Base-by-base conservation (phyloP, 1,140 invertebrate species). In the Mycetomoellerius zeteki region DNA sequence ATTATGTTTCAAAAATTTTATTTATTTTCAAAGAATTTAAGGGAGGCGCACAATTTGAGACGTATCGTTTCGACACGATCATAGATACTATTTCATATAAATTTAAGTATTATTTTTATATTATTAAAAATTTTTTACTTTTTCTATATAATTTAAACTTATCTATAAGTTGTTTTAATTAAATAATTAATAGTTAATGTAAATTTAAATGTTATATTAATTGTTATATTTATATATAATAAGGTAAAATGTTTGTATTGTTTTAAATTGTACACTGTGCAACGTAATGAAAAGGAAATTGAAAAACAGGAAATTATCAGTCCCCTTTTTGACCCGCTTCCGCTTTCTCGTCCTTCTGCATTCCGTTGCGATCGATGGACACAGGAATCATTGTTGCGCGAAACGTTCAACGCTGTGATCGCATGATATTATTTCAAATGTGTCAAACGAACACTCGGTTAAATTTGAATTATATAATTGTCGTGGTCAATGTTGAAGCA, bases 271-370 rank as follows among this genome's bases (percentile, higher is more conserved):
- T 58, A 56, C 12, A 27, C 21, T 69, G 21, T n/a, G 16, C 8
- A 14, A 33, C 10, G 30, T 24, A n/a, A 56, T 71, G 19, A 47
- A 86, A 89, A 43, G 88, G 62, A 89, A 86, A 21, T 47, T 37
- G 54, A 67, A 86, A 81, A 89, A 86, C 21, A 37, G 88, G 71
- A 89, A 87, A 24, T 88, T 86, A 80, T 37, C 58, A 86, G 37
- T 86, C 30, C 71, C 30, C 50, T 76, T 76, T 88, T 76, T 24
- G 12, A 50, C 21, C 3, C 64, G 5, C 50, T 85, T 89, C 86
- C 86, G 64, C 60, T 62, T 84, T 27, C 43, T 47, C 30, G 27
- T 52, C 47, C 60, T 62, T 72, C 73, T 54, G 30, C 64, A 88
- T 85, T 88, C 50, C 62, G 56, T 73, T 43, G 37, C 52, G 7